A percentile compares a stretch with the other conserved stretches of the same genome.
Evolutionary conservation across 2,888 invertebrate species (phyloP).

Genomic region (Cybosia mesomella): DNA sequence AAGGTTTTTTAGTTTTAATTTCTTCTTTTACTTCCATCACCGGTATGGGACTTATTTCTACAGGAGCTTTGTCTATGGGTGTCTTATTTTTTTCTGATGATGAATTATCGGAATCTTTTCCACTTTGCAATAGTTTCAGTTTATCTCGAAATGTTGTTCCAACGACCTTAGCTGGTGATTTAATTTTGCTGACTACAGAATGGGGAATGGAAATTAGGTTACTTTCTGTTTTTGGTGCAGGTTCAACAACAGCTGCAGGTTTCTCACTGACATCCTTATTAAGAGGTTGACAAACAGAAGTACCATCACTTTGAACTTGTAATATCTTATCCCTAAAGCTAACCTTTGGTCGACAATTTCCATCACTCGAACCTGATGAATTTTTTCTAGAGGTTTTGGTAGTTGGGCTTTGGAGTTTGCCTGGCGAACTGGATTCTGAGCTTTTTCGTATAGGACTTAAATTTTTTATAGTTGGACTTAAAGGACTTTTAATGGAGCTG

Average conservation of each 20-base stretch:
- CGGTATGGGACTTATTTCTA: constrained; percentile 70
- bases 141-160: constrained; percentile 83
- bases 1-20: constrained; percentile 87
- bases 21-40: constrained; percentile 70
- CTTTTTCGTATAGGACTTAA: constrained; percentile 82
- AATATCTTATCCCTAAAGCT: constrained; percentile 88
- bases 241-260: constrained; percentile 79
- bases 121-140: constrained; percentile 80
- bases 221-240: constrained; percentile 80
- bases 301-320: constrained; percentile 86
- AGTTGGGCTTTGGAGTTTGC: constrained; percentile 82
- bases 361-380: constrained; percentile 80
- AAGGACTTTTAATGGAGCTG: constrained; percentile 82
- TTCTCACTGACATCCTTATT: constrained; percentile 78
- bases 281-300: constrained; percentile 79
- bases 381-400: constrained; percentile 82
- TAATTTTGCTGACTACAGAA: constrained; percentile 85
- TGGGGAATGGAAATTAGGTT: constrained; percentile 83
- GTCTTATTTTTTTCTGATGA: constrained; percentile 68
- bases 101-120: constrained; percentile 68
- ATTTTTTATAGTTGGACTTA: constrained; percentile 83
- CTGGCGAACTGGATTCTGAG: constrained; percentile 82
- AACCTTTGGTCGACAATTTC: constrained; percentile 85
- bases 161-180: constrained; percentile 83
- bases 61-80: constrained; percentile 64